Evolutionary conservation across 2,113 vertebrate species (phyloP).

Genomic region (Plestiodon gilberti): DNA sequence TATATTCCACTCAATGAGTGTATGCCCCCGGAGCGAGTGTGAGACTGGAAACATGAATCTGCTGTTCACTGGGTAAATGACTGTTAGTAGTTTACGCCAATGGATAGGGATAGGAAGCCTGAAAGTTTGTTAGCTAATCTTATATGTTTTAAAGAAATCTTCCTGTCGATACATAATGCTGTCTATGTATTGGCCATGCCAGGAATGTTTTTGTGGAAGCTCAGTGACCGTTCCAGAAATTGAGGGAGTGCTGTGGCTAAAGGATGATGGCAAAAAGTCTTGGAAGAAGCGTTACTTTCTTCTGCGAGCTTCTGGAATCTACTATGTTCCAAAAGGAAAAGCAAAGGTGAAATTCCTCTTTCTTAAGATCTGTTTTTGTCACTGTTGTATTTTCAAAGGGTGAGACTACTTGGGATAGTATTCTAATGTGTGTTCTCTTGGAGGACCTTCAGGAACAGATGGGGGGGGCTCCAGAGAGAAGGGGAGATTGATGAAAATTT

Average conservation of each 20-base stretch:
- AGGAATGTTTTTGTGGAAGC: conserved; percentile 98
- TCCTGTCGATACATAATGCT: neutral
- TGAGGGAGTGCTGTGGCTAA: conserved; percentile 96
- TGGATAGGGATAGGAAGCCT: neutral
- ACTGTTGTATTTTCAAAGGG: neutral
- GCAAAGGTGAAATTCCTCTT: conserved; percentile 83
- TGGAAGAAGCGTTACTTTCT: conserved; percentile 99
- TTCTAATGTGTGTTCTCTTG: too few relatives aligned
- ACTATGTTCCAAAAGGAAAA: conserved; percentile 98
- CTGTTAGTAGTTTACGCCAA: neutral
- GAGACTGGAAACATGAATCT: too few relatives aligned
- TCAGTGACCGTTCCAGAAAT: conserved; percentile 97
- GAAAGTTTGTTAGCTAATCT: neutral
- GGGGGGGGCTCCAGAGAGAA: too few relatives aligned
- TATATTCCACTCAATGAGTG: neutral
- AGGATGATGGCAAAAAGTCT: conserved; percentile 97
- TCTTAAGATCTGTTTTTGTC: neutral
- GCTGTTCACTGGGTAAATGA: too few relatives aligned
- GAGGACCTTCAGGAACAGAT: too few relatives aligned
- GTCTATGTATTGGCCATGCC: conserved; percentile 22
- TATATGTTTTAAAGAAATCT: neutral
- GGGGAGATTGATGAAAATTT: too few relatives aligned
- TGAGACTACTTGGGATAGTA: neutral
- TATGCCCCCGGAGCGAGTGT: too few relatives aligned
- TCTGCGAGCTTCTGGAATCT: conserved; percentile 94